Conservation (phyloP, 2,888 invertebrate species). For the Tanytarsus gracilentus region DNA sequence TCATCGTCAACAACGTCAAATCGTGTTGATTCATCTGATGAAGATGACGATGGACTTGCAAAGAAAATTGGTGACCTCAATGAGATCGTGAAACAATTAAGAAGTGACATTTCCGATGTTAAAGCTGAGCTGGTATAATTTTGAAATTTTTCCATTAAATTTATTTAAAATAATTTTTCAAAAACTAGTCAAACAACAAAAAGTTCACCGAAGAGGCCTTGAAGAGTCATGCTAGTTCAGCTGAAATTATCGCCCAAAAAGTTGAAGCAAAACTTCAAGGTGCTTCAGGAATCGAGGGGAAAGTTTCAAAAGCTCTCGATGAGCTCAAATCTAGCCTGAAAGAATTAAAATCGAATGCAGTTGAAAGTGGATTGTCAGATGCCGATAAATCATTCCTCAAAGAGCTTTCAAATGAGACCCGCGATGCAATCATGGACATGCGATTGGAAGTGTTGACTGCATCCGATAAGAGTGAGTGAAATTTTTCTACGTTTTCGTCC, state of each 20-base stretch:
- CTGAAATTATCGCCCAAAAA: no score
- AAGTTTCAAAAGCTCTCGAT: conserved; percentile 43
- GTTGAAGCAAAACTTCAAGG: conserved; percentile 38
- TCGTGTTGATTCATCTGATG: conserved; percentile 36
- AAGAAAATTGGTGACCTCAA: conserved; percentile 37
- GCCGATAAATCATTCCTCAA: conserved; percentile 46
- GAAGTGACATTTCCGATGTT: conserved; percentile 37
- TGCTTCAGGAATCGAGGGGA: conserved; percentile 42
- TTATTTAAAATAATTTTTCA: conserved; percentile 31
- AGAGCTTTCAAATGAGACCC: conserved; percentile 52
- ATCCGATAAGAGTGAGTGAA: conserved; percentile 45
- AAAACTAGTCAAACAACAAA: not conserved
- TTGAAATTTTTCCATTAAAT: not conserved
- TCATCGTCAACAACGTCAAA: conserved; percentile 33
- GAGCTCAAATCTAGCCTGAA: conserved; percentile 43
- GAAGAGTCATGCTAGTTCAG: conserved; percentile 30
- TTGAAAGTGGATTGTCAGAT: conserved; percentile 41
- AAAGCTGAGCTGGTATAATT: conserved; percentile 36
- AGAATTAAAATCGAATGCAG: not conserved
- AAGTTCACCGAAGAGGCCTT: conserved; percentile 35
- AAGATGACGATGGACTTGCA: conserved; percentile 30
- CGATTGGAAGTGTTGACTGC: conserved; percentile 45
- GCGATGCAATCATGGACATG: conserved; percentile 48
- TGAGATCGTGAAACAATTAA: conserved; percentile 35
- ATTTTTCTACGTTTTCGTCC: not conserved